Evolutionary conservation across 2,888 invertebrate genomes (phyloP).

Genomic region (Andrena dorsata): DNA sequence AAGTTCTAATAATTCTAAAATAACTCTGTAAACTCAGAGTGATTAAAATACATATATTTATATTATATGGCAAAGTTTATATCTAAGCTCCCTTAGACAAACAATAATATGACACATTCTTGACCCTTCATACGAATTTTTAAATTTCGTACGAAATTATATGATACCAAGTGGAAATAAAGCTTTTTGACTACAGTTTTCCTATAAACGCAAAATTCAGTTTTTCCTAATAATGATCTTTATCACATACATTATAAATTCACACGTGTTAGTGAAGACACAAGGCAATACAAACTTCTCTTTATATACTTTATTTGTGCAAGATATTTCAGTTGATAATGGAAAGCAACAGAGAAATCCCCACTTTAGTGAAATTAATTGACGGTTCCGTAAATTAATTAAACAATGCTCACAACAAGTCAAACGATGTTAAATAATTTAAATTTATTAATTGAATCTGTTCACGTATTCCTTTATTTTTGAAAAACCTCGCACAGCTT

Average conservation of each 20-base stretch:
- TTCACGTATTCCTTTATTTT: neutral
- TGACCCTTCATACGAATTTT: neutral
- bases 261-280: conserved; percentile 25
- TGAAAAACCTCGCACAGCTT: conserved; percentile 9
- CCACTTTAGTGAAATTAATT: too few relatives aligned
- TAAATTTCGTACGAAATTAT: neutral
- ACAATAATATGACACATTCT: too few relatives aligned
- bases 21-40: too few relatives aligned
- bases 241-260: neutral
- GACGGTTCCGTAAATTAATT: too few relatives aligned
- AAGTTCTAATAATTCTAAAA: too few relatives aligned
- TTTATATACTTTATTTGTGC: conserved; percentile 24
- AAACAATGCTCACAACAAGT: too few relatives aligned
- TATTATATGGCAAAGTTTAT: neutral
- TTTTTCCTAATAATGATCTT: neutral
- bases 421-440: neutral
- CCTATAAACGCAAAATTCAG: neutral
- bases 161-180: neutral
- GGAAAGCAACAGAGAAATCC: neutral
- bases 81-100: too few relatives aligned
- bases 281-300: conserved; percentile 36
- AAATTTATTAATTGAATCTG: neutral
- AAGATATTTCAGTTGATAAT: conserved; percentile 32
- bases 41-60: too few relatives aligned
- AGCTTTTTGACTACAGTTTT: neutral